A percentile compares a stretch with the other conserved stretches of the same genome.
Conservation (phyloP, 2,797 vertebrate genomes). For the Lithobates pipiens region DNA sequence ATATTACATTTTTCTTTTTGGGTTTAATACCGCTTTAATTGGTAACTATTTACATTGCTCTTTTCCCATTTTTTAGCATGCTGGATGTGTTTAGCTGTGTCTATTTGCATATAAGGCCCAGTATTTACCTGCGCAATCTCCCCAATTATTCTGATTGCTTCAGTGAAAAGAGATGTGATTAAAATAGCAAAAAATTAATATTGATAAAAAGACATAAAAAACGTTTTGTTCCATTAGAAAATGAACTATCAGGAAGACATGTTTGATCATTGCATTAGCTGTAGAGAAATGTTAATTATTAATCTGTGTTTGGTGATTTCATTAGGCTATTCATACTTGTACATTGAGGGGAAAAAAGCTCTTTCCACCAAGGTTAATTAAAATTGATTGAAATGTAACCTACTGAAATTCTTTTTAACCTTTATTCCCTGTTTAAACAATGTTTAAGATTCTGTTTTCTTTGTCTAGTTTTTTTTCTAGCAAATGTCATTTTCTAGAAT, state of each 20-base stretch:
- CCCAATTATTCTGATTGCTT: not conserved
- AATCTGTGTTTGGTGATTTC: conserved; percentile 41
- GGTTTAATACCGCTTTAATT: no score
- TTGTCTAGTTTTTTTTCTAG: conserved; percentile 30
- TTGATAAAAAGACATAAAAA: conserved; percentile 28
- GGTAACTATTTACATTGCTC: no score
- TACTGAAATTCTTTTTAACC: conserved; percentile 56
- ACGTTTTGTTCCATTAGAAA: conserved; percentile 16
- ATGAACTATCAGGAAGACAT: conserved; percentile 32
- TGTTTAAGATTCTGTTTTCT: conserved; percentile 49
- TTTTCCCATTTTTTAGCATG: no score
- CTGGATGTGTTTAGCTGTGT: not conserved
- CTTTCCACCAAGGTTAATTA: conserved; percentile 59
- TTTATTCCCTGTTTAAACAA: conserved; percentile 49
- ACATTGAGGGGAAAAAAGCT: conserved; percentile 45
- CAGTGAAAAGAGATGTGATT: not conserved
- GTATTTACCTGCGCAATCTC: not conserved
- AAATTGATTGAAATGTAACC: conserved; percentile 63
- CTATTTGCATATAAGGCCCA: not conserved
- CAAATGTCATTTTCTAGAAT: conserved; percentile 40
- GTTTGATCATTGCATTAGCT: conserved; percentile 38
- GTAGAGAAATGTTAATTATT: conserved; percentile 51
- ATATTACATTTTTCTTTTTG: no score
- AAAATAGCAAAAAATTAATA: not conserved
- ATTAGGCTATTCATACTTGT: conserved; percentile 44